Base-by-base conservation (phyloP, 2,888 invertebrate genomes). In the Lottia scabra region DNA sequence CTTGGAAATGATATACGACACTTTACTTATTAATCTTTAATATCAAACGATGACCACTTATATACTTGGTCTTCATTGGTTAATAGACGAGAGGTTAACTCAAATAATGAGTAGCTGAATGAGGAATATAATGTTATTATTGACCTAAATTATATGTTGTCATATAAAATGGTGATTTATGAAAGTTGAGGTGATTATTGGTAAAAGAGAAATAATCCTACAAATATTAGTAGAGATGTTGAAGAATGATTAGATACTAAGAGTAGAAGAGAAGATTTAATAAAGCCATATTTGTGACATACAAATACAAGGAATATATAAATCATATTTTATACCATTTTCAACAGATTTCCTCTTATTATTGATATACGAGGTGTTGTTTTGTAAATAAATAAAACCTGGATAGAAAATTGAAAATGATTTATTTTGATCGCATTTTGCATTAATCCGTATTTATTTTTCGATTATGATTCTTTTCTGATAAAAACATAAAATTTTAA, bases 121-220 rank as follows among this genome's bases (percentile, higher is more conserved):
- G 56, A 23, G 19, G 19, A 56, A 56, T 23, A 19, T 23, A 19
- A 56, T 23, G 56, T 56, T 56, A 56, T 23, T 56, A 56, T 56
- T 56, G 56, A 23, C 56, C 56, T 56, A 19, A 23, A 56, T 56
- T 56, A 56, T 56, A 19, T 56, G 56, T 23, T 56, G 56, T 56
- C 56, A 23, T 23, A 56, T 19, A 19, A 12, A 56, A 23, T 19
- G 19, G 19, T 56, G 56, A 56, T 56, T 56, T 56, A 56, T 56
- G 23, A 56, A 19, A 23, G 19, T 10, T 19, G 19, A 23, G 56
- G 56, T 56, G 23, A 56, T 56, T 56, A 56, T 56, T 56, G 56
- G 56, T 56, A 56, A 56, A 56, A 56, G 56, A 56, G 19, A 23
- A 56, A 56, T 56, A 56, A 56, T 56, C 56, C 56, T 56, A 56